Base-by-base conservation (phyloP, 2,113 vertebrate species). In the Agelaius phoeniceus region DNA sequence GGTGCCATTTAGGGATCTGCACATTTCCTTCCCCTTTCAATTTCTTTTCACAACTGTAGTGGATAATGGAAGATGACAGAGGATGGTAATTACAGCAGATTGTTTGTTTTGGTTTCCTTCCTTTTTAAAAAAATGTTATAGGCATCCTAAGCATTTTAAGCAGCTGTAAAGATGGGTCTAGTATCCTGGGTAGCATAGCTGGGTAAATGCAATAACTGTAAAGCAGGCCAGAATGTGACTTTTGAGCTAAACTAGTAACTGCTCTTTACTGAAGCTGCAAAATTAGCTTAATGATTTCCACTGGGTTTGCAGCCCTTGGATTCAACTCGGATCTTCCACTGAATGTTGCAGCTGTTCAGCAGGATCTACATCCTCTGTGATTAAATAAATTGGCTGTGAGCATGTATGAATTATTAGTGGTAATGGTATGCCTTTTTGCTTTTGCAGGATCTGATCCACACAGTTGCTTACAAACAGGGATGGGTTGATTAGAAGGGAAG, bases 121-220 rank as follows among this genome's bases (percentile, higher is more conserved):
- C 61, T 73, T 76, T 55, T 61, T 11, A 28, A 28, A 85, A 62
- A 91, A 86, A 81, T 39, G 14, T 84, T 91, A 10, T 10, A 89
- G 83, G 62, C 69, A 87, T 96, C 58, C 41, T 57, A 93, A 82
- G 66, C 66, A 94, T 94, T 95, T 95, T 39, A 94, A 91, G 73
- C 88, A 87, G 46, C 77, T 92, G 83, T 75, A 35, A 76, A 84
- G 54, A 61, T 52, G 92, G 96, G 80, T 87, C 90, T 87, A 90
- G 73, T 87, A n/a, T 57, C 41, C 61, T 84, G 72, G 12, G 17
- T 68, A 78, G 65, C 76, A 74, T 44, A 77, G 46, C 82, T 77
- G 65, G 37, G 72, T 93, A 72, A 93, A 88, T 74, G 26, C 11
- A 39, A 5, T 66, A 90, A 68, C 52, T 66, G 6, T n/a, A 62